A percentile compares a stretch with the other conserved stretches of the same genome.
Conservation (phyloP, 2,888 invertebrate genomes). For the Eugnorisma glareosa region DNA sequence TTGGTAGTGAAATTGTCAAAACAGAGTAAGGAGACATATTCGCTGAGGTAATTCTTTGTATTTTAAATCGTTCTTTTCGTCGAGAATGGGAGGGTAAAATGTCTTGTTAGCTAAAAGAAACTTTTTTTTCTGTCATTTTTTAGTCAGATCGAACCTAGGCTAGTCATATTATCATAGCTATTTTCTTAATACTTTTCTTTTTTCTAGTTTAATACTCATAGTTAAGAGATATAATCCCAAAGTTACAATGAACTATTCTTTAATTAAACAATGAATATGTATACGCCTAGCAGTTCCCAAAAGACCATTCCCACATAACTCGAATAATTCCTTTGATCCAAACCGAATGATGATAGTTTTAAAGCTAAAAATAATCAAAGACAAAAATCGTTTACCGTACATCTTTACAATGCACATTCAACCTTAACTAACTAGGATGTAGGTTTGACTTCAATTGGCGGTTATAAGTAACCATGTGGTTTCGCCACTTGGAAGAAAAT, state of each 20-base stretch:
- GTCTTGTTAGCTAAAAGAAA: neutral
- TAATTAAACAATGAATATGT: constrained; percentile 1
- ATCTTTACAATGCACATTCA: neutral
- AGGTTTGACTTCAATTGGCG: constrained; percentile 20
- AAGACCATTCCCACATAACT: constrained; percentile 48
- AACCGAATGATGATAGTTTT: constrained; percentile 39
- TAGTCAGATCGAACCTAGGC: neutral
- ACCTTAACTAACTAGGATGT: fast-evolving
- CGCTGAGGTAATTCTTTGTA: neutral
- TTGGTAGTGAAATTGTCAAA: neutral
- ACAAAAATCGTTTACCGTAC: neutral
- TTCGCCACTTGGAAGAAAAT: constrained; percentile 37
- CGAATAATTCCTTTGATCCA: constrained; percentile 50
- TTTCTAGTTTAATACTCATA: too few relatives aligned
- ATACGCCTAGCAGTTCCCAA: neutral
- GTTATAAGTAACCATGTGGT: constrained; percentile 31
- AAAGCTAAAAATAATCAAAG: constrained; percentile 45
- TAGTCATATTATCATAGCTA: neutral
- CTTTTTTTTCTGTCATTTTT: neutral
- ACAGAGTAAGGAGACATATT: neutral
- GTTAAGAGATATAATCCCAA: neutral
- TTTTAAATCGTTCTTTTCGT: neutral
- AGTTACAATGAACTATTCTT: neutral
- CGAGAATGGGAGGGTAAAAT: neutral
- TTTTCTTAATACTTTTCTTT: neutral